phyloP scores from a whole-genome alignment of 2,888 invertebrate genomes.

The Nematopogon swammerdamellus region DNA sequence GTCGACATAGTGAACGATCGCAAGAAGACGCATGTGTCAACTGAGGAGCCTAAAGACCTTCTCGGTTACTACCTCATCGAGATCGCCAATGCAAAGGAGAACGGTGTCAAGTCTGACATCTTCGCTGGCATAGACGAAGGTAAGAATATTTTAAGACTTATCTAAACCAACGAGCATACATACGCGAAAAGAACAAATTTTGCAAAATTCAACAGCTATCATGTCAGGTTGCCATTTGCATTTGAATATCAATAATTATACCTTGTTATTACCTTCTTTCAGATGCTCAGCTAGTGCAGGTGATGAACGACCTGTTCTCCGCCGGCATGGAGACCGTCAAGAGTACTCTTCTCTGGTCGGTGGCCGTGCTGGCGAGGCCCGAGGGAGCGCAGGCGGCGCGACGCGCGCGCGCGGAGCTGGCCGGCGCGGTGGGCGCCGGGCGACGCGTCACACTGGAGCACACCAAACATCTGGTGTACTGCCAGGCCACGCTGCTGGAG shows the following conservation, averaged over 20 bases:
- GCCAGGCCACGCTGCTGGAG: conserved; percentile 79
- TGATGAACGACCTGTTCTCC: conserved; percentile 81
- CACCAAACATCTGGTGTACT: conserved; percentile 67
- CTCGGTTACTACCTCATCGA: too few species aligned
- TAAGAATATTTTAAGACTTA: too few species aligned
- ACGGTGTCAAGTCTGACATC: too few species aligned
- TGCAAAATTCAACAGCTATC: too few species aligned
- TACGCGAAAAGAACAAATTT: too few species aligned
- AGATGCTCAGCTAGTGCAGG: conserved; percentile 83
- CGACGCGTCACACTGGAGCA: conserved; percentile 72
- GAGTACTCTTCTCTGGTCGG: conserved; percentile 77
- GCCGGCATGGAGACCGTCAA: conserved; percentile 89
- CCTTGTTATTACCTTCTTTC: conserved; percentile 16
- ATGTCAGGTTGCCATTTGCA: background rate
- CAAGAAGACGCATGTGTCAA: too few species aligned
- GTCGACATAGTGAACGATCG: too few species aligned
- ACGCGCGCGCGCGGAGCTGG: conserved; percentile 73
- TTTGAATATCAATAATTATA: background rate
- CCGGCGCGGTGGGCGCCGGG: conserved; percentile 66
- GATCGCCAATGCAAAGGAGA: too few species aligned
- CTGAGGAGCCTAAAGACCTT: too few species aligned
- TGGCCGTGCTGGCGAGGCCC: conserved; percentile 70
- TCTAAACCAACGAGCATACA: too few species aligned
- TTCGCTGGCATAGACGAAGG: too few species aligned
- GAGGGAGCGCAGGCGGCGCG: conserved; percentile 65